phyloP scores from a whole-genome alignment of 2,113 vertebrate genomes.

The Rallus limicola region DNA sequence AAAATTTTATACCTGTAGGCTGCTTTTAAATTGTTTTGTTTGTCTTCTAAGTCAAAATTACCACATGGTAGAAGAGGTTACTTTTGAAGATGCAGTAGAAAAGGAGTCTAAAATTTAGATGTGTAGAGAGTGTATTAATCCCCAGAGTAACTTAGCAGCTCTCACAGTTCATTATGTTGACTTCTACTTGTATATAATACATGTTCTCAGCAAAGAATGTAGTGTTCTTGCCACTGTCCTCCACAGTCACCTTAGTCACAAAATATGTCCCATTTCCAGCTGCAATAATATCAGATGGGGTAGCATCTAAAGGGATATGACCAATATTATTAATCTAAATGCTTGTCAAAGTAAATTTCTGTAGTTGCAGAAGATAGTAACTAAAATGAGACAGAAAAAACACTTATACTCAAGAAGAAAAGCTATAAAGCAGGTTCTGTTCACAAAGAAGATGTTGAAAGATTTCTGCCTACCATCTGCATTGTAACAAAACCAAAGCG shows the following conservation, averaged over 20 bases:
- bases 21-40: background rate
- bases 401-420: background rate
- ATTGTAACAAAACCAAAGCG: background rate
- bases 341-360: background rate
- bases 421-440: background rate
- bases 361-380: background rate
- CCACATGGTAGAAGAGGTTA: background rate
- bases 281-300: background rate
- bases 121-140: background rate
- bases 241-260: background rate
- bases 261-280: background rate
- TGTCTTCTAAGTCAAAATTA: background rate
- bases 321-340: background rate
- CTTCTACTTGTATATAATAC: background rate
- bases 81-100: background rate
- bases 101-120: background rate
- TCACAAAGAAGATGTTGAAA: background rate
- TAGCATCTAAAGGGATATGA: background rate
- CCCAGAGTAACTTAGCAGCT: background rate
- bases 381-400: background rate
- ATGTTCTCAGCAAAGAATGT: background rate
- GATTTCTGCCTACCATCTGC: background rate
- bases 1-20: background rate
- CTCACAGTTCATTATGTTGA: background rate
- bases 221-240: background rate